Evolutionary conservation across 2,888 invertebrate species (phyloP), one percentile per base, ranked within the genome.

Genomic region (Ischnus inquisitorius): DNA sequence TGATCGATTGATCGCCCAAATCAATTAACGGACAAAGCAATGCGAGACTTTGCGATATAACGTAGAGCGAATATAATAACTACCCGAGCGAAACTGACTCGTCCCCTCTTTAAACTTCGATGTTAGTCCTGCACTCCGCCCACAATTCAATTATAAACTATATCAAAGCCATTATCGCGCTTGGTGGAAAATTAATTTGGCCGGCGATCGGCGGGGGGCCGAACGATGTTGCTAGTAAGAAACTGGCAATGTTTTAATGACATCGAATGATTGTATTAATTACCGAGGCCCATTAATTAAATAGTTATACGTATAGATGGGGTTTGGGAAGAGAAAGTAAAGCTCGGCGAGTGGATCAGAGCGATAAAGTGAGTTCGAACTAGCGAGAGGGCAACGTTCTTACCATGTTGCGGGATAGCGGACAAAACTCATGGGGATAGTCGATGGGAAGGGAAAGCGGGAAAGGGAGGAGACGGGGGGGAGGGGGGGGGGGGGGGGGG

Each of bases 391-490:
- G 77, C 76, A 79, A 76, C 67, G 72, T 62, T 80, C 79, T 77
- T 80, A 80, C 62, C 67, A 57, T 68, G 80, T 83, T 72, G 68
- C 46, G 80, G 74, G 28, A 83, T 77, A 68, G 64, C 64, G 46
- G 65, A 80, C 71, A 76, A 83, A 83, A 83, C 79, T 79, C 76
- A 74, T 79, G 79, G 69, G 75, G 69, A 46, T 64, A 67, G 57
- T 22, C 22, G 54, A 8, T 10, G 22, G 22, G 19, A 22, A 34
- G 34, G 34, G 34, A n/a, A 12, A n/a, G 12, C 46, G 46, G 46
- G 3, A 46, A 46, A 1, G 12, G 12, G 46, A 12, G 46, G 46
- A 5, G n/a, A 48, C 43, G 67, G 76, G 43, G 79, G 74, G 71
- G 64, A 41, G 57, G n/a, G n/a, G 3, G 12, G 12, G 46, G n/a